Percentiles rank a stretch among this genome's conserved stretches.
Evolutionary conservation across 1,140 invertebrate species (phyloP).

Genomic region (Philotrypesis tridentata): DNA sequence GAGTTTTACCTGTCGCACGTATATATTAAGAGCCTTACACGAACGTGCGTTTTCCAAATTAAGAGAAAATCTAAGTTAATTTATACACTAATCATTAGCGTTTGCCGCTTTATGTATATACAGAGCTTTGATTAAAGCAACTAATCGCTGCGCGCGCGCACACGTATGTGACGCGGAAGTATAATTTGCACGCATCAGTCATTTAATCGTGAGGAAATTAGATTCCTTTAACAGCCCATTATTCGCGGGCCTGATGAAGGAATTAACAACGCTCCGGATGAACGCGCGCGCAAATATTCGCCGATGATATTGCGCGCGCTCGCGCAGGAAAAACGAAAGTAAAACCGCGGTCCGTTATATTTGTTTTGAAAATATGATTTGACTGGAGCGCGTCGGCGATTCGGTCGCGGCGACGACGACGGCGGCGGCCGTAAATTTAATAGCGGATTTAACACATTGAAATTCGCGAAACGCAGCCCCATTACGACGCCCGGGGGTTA

Average conservation of each 20-base stretch:
- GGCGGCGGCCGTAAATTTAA: slow-evolving; percentile 4
- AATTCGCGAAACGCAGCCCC: background rate
- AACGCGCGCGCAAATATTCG: background rate
- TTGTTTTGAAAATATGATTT: background rate
- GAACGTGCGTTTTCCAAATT: too few species aligned
- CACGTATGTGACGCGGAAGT: background rate
- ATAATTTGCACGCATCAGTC: background rate
- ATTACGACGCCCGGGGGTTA: background rate
- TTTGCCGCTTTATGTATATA: too few species aligned
- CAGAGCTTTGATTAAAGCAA: too few species aligned
- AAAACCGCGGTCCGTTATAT: background rate
- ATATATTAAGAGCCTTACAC: too few species aligned
- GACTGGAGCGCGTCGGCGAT: background rate
- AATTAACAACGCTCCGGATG: background rate
- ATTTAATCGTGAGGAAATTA: background rate
- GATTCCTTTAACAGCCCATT: background rate
- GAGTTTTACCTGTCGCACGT: too few species aligned
- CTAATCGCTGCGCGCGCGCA: too few species aligned
- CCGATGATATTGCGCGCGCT: background rate
- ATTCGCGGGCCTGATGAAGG: background rate
- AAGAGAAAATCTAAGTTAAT: too few species aligned
- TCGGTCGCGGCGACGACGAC: background rate
- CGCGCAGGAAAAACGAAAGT: background rate
- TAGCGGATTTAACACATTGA: slow-evolving; percentile 18
- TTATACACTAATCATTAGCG: too few species aligned